These are phyloP conservation scores for Zenarchopterus dispar DNA, from an alignment of 2,797 vertebrate genomes.

Conservation along the genomic window DNA sequence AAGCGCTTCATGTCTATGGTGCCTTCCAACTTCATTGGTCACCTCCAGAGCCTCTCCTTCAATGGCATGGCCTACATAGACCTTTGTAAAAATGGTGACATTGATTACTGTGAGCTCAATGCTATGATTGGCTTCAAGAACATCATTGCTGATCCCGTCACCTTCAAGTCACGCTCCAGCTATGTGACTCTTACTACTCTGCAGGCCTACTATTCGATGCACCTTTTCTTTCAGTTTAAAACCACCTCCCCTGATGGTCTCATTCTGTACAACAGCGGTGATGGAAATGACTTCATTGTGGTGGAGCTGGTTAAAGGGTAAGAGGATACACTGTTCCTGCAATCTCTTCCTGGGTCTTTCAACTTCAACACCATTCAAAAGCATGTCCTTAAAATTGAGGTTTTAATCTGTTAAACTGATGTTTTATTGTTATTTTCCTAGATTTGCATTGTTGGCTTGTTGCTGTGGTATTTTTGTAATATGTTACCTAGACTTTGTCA, in stretches of 20 bases:
- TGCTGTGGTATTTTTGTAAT: neutral
- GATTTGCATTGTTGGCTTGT: neutral
- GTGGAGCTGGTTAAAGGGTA: slow-evolving; percentile 99
- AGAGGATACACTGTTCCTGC: slow-evolving; percentile 43
- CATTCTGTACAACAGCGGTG: slow-evolving; percentile 96
- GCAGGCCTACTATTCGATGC: slow-evolving; percentile 98
- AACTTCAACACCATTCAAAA: too few relatives aligned
- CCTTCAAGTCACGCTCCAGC: slow-evolving; percentile 98
- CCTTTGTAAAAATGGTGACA: slow-evolving; percentile 98
- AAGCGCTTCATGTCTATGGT: slow-evolving; percentile 91
- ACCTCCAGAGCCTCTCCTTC: slow-evolving; percentile 96
- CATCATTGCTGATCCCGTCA: slow-evolving; percentile 97
- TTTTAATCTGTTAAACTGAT: too few relatives aligned
- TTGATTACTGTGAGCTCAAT: slow-evolving; percentile 98
- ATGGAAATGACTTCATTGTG: slow-evolving; percentile 98
- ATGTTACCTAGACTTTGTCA: slow-evolving; percentile 8
- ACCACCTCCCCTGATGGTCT: slow-evolving; percentile 96
- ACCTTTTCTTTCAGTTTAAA: slow-evolving; percentile 99
- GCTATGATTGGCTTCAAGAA: slow-evolving; percentile 97
- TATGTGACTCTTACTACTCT: slow-evolving; percentile 93
- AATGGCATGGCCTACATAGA: slow-evolving; percentile 99
- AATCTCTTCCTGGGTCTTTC: too few relatives aligned
- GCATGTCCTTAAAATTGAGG: too few relatives aligned
- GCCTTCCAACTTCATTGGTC: slow-evolving; percentile 98
- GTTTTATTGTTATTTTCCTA: neutral